These are phyloP conservation scores for Schizothorax lantsangensis DNA, from an alignment of 2,797 vertebrate species.

Conservation along the genomic window DNA sequence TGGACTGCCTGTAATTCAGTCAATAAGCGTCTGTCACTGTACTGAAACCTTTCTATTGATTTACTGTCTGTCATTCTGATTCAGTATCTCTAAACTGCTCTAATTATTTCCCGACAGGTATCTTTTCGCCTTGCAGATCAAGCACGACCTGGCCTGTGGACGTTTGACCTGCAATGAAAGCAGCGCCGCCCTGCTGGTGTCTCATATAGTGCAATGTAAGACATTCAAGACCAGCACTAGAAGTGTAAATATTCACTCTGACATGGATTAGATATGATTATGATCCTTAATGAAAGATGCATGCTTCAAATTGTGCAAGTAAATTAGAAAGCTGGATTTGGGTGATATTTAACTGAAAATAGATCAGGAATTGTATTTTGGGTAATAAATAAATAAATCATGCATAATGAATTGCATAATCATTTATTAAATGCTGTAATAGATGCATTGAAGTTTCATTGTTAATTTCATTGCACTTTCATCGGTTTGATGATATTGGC, in stretches of 20 bases:
- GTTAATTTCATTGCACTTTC: neutral
- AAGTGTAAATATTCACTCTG: conserved; percentile 2
- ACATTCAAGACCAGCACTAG: neutral
- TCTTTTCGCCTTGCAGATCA: conserved; percentile 97
- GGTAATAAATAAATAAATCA: neutral
- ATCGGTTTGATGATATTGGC: neutral
- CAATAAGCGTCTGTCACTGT: neutral
- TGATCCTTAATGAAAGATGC: neutral
- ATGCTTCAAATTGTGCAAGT: neutral
- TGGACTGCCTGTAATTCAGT: neutral
- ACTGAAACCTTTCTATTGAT: neutral
- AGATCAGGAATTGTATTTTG: neutral
- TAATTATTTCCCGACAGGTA: conserved; percentile 81
- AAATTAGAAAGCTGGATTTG: neutral
- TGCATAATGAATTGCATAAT: neutral
- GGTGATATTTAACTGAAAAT: too few relatives aligned
- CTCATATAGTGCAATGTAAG: conserved; percentile 97
- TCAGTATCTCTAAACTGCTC: conserved; percentile 25
- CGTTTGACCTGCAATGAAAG: conserved; percentile 91
- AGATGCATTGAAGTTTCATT: neutral
- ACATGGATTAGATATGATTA: neutral
- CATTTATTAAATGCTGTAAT: neutral
- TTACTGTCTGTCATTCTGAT: neutral
- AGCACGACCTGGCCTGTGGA: conserved; percentile 92
- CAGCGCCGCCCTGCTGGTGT: conserved; percentile 93